phyloP scores from a whole-genome alignment of 1,140 invertebrate genomes.

The Zaprionus lachaisei region DNA sequence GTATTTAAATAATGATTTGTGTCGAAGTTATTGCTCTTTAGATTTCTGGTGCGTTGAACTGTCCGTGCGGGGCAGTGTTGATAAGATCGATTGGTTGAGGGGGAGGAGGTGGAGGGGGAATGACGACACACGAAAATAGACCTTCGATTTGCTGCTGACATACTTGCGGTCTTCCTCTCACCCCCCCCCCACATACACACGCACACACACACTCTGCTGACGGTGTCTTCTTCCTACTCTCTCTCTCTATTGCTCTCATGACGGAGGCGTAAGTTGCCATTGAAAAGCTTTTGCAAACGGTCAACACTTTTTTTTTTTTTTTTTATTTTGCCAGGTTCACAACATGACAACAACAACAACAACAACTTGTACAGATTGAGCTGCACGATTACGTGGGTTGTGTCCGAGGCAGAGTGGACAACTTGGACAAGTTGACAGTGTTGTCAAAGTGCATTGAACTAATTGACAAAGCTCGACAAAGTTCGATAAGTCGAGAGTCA shows the following conservation, averaged over 20 bases:
- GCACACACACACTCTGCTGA: background rate
- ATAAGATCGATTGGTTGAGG: slow-evolving; percentile 40
- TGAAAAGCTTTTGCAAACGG: slow-evolving; percentile 1
- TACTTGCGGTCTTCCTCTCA: background rate
- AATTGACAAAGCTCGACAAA: background rate
- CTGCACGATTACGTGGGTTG: slow-evolving; percentile 32
- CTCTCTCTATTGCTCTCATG: background rate
- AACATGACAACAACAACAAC: slow-evolving; percentile 4
- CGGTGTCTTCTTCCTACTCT: background rate
- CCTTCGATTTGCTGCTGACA: slow-evolving; percentile 20
- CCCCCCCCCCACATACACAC: background rate
- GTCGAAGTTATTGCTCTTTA: slow-evolving; percentile 25
- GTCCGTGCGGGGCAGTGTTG: slow-evolving; percentile 12
- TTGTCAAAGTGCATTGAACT: slow-evolving; percentile 35
- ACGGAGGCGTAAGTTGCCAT: slow-evolving; percentile 3
- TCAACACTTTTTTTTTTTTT: slow-evolving; percentile 18
- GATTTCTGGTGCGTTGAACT: slow-evolving; percentile 40
- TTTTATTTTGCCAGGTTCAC: slow-evolving; percentile 25
- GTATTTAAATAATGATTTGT: slow-evolving; percentile 45
- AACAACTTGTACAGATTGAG: slow-evolving; percentile 7
- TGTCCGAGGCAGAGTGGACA: background rate
- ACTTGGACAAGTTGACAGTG: background rate
- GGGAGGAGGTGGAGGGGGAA: background rate
- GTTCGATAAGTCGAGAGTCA: slow-evolving; percentile 32
- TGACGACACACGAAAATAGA: slow-evolving; percentile 11